A percentile compares a stretch with the other conserved stretches of the same genome.
These are phyloP conservation scores for Drosophila lacteicornis DNA, from an alignment of 1,140 invertebrate species.

Conservation along the genomic window DNA sequence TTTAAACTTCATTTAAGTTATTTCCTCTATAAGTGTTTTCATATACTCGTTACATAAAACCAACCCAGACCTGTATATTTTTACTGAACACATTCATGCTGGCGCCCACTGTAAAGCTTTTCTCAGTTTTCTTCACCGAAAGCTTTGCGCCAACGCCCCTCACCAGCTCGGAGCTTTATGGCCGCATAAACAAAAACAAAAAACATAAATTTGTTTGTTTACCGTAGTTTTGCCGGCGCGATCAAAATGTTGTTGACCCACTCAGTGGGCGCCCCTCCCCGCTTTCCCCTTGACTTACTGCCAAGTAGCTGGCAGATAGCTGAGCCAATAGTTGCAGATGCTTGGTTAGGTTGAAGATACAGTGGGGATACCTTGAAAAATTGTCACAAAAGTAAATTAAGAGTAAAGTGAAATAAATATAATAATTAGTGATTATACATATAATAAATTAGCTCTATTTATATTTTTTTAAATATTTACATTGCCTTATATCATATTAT, in stretches of 20 bases:
- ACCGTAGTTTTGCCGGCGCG: conserved; percentile 50
- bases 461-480: no score
- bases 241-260: conserved; percentile 57
- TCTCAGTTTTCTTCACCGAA: neutral
- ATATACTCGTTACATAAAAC: no score
- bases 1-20: neutral
- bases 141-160: conserved; percentile 48
- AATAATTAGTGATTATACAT: neutral
- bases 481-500: no score
- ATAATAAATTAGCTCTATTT: no score
- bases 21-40: neutral
- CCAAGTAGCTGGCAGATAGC: conserved; percentile 3
- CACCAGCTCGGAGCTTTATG: conserved; percentile 28
- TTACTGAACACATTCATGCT: neutral
- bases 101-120: conserved; percentile 20
- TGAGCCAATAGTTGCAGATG: conserved; percentile 13
- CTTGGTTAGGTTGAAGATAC: neutral
- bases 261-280: conserved; percentile 17
- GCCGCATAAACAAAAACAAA: conserved; percentile 22
- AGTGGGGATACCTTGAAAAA: neutral
- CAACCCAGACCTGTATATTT: no score
- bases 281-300: conserved; percentile 12
- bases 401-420: neutral
- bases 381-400: neutral
- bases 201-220: conserved; percentile 50